phyloP scores from a whole-genome alignment of 1,140 invertebrate genomes.

The Polypedilum pembai region DNA sequence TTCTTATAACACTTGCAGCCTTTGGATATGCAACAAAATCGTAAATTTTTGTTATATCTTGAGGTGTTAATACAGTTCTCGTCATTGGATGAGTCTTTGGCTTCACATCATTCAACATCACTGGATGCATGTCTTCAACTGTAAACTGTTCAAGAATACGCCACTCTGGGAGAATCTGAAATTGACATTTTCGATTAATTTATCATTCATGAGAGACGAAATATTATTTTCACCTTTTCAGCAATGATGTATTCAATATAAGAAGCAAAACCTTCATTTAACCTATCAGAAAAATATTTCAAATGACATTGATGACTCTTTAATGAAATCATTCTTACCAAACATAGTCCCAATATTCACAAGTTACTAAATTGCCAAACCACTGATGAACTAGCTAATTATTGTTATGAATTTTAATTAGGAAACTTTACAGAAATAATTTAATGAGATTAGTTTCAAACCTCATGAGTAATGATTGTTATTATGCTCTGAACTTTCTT shows the following conservation, averaged over 20 bases:
- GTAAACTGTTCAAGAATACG: neutral
- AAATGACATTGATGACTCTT: no score
- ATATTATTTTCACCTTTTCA: conserved; percentile 43
- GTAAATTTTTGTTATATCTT: conserved; percentile 1
- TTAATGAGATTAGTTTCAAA: neutral
- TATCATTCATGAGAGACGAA: conserved; percentile 16
- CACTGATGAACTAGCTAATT: conserved; percentile 72
- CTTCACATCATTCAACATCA: neutral
- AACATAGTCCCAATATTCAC: conserved; percentile 60
- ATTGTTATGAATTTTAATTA: conserved; percentile 41
- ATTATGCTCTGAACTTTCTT: conserved; percentile 47
- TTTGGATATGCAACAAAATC: conserved; percentile 26
- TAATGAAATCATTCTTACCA: conserved; percentile 44
- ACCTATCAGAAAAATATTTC: conserved; percentile 28
- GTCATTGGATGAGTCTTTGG: conserved; percentile 20
- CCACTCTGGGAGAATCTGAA: neutral
- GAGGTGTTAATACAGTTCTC: neutral
- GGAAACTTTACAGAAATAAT: neutral
- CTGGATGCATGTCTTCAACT: neutral
- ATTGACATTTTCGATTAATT: neutral
- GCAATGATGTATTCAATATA: conserved; percentile 58
- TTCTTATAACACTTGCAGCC: conserved; percentile 64
- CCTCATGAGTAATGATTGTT: conserved; percentile 64
- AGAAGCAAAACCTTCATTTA: conserved; percentile 70
- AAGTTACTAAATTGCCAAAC: conserved; percentile 66